Conservation (phyloP, 2,797 vertebrate species). For the Gallinago solitaria region DNA sequence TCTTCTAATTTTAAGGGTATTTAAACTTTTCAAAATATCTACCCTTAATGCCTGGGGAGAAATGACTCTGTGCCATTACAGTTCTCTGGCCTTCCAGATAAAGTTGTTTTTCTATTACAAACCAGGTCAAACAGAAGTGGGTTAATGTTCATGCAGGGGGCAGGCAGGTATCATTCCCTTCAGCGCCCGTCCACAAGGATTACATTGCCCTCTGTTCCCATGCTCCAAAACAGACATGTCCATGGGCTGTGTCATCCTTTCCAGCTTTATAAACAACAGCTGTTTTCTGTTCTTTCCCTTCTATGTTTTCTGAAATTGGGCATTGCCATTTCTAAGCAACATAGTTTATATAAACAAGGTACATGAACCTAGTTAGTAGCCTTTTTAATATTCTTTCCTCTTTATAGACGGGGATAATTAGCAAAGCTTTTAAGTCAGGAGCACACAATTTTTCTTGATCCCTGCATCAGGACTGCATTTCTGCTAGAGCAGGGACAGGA, state of each 20-base stretch:
- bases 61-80: background rate
- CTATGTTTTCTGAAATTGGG: background rate
- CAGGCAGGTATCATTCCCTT: background rate
- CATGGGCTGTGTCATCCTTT: background rate
- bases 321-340: background rate
- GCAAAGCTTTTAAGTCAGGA: background rate
- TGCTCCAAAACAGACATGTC: background rate
- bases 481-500: background rate
- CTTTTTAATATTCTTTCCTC: background rate
- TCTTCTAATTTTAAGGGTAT: background rate
- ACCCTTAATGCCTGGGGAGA: background rate
- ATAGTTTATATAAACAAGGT: background rate
- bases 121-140: background rate
- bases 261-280: background rate
- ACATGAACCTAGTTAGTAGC: background rate
- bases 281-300: background rate
- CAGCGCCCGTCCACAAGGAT: background rate
- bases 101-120: background rate
- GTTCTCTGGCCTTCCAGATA: background rate
- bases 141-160: background rate
- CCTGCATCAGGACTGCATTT: background rate
- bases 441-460: background rate
- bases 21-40: background rate
- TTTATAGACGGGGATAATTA: background rate
- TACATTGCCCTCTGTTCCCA: rapidly evolving